A percentile compares a stretch with the other conserved stretches of the same genome.
These are phyloP conservation scores for Litoditis marina DNA, from an alignment of 2,888 invertebrate genomes.

Conservation along the genomic window DNA sequence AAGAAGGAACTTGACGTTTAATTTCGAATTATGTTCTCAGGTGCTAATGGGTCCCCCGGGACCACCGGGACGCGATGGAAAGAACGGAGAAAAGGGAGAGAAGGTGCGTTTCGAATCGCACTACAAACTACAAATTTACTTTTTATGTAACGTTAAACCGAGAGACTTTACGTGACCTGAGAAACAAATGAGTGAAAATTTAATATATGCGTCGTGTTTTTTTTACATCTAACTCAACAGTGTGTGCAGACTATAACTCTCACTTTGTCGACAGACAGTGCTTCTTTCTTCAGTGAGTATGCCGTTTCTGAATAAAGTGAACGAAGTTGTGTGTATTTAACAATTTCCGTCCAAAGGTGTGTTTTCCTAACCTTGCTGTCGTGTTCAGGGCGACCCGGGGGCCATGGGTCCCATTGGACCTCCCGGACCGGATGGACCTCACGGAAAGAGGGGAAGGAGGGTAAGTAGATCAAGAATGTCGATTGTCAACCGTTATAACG, in stretches of 20 bases:
- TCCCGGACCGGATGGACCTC: constrained; percentile 49
- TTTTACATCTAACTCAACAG: not conserved
- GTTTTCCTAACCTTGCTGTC: not conserved
- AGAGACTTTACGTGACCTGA: too few species aligned
- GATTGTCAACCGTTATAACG: too few species aligned
- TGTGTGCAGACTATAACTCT: too few species aligned
- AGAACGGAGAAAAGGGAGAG: constrained; percentile 55
- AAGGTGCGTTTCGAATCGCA: constrained; percentile 37
- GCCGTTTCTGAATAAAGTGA: not conserved
- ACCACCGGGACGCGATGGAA: constrained; percentile 52
- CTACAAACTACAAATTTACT: not conserved
- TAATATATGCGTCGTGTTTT: not conserved
- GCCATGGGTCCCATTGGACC: constrained; percentile 49
- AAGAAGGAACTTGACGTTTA: constrained; percentile 12
- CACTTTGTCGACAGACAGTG: too few species aligned
- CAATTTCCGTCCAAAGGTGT: too few species aligned
- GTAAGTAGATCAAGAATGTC: too few species aligned
- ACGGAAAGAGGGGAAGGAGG: constrained; percentile 53
- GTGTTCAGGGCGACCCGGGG: constrained; percentile 51
- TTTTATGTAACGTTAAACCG: not conserved
- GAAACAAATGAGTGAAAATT: too few species aligned
- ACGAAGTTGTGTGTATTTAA: too few species aligned
- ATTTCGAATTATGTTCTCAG: constrained; percentile 19
- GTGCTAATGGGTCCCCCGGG: constrained; percentile 50
- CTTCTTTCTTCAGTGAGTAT: too few species aligned